Evolutionary conservation across 2,113 vertebrate species (phyloP), one percentile per base, ranked within the genome.

Genomic region (Cottus gobio): DNA sequence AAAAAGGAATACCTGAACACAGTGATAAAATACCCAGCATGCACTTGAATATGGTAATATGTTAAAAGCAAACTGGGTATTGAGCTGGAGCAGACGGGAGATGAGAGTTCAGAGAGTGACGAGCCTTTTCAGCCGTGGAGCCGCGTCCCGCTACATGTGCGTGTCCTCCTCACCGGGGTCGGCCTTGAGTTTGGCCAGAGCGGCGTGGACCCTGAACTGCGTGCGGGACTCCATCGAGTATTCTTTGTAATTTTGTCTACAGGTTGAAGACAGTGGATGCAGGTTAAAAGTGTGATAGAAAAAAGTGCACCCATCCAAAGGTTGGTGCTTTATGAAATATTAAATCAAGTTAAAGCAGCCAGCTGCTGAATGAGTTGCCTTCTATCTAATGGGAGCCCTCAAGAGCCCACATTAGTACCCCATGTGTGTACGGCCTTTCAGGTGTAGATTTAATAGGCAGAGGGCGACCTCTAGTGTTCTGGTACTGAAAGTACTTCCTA

Each of bases 221-320:
- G 95, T 96, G 2, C 96, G 94, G 2, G 95, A 96, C 76, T 96
- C 95, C 95, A 96, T 96, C 0, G 95, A 96, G 85, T 96, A 96
- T 13, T 95, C 95, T 85, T 96, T 96, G 92, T 96, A 96, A 91
- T 93, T 94, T 52, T 94, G 93, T 71, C 95, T 96, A 61, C 12
- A 42, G 72, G 30, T 20, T 20, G 8, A 57, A 68, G 79, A 44
- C 39, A 57, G 18, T 0, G 58, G 42, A 16, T 2, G 42, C 1
- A 2, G 3, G 26, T 85, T 62, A 2, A 2, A 18, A 15, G 6
- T 1, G 30, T 24, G 24, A 54, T 3, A 31, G 9, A 22, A 15
- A 37, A 36, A n/a, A 2, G 4, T 0, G 2, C 15, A 7, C 13
- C 18, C 24, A 64, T 9, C 63, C 16, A 34, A 69, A 39, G 42